Percentiles rank a stretch among this genome's conserved stretches.
Conservation (phyloP, 2,888 invertebrate genomes). For the Pachydiplax longipennis region DNA sequence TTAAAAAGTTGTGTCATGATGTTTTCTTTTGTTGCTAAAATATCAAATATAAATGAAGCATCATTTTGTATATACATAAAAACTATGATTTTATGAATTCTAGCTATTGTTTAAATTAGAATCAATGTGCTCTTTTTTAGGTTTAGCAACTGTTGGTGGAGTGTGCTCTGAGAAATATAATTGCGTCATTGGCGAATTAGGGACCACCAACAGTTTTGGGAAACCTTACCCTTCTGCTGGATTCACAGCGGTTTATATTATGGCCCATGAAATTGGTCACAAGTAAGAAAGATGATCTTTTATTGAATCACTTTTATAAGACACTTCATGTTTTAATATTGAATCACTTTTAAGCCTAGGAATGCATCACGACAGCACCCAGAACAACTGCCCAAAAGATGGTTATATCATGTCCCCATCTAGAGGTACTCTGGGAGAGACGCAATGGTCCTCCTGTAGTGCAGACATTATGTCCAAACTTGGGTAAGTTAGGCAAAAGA, state of each 20-base stretch:
- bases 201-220: conserved; percentile 74
- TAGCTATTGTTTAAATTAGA: background rate
- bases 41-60: no score
- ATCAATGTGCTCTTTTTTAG: conserved; percentile 49
- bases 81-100: no score
- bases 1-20: no score
- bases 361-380: conserved; percentile 80
- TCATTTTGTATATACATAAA: no score
- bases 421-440: conserved; percentile 78
- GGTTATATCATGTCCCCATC: conserved; percentile 85
- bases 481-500: conserved; percentile 60
- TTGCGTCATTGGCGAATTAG: conserved; percentile 81
- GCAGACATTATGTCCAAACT: conserved; percentile 70
- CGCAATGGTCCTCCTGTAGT: conserved; percentile 79
- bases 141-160: conserved; percentile 78
- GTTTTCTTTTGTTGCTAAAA: no score
- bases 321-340: background rate
- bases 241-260: conserved; percentile 82
- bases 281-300: conserved; percentile 66
- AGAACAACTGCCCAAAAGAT: conserved; percentile 76
- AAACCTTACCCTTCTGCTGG: conserved; percentile 84
- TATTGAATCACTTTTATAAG: background rate
- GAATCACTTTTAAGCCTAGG: conserved; percentile 67
- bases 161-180: conserved; percentile 76
- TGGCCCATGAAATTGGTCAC: conserved; percentile 83